Base-by-base conservation (phyloP, 1,140 invertebrate genomes). In the Drosophila quadrilineata region DNA sequence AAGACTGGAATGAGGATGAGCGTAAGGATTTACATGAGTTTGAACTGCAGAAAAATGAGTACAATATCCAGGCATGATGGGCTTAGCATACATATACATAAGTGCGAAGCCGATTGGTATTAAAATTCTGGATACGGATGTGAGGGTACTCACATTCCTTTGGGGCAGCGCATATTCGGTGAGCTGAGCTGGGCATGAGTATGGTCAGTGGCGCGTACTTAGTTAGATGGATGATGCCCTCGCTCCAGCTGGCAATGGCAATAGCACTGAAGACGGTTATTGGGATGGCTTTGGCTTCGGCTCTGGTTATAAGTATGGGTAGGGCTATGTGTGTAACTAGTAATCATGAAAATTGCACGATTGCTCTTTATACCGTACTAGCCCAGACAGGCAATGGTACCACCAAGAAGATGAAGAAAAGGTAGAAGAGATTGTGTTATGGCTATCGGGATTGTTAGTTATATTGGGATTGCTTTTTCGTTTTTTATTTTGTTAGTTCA, bases 151-250 rank as follows among this genome's bases (percentile, higher is more conserved):
- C 45, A 45, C 62, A 64, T 48, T 57, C 52, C 46, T 12, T 31
- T 22, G 38, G 12, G 26, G 50, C 16, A 29, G 22, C n/a, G 8
- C 6, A 28, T 3, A 26, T n/a, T 26, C 10, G 19, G 2, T 24
- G 19, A 10, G 9, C n/a, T 33, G 29, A 10, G 29, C 17, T 41
- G 12, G 38, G 8, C 10, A 41, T 45, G 29, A 4, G 2, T 41
- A 36, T 76, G 76, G 77, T 79, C 77, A 82, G 77, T 82, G 77
- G 77, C 77, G 77, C 77, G 73, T 85, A 82, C 73, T 82, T 84
- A 65, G 76, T 68, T 75, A 65, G 63, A 67, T 66, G 57, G 63
- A 60, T 66, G 63, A 52, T 59, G 63, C 57, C n/a, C n/a, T n/a
- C n/a, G n/a, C n/a, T n/a, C n/a, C n/a, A n/a, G n/a, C n/a, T n/a